Conservation (phyloP, 2,888 invertebrate genomes). For the Drosophila cracens region DNA sequence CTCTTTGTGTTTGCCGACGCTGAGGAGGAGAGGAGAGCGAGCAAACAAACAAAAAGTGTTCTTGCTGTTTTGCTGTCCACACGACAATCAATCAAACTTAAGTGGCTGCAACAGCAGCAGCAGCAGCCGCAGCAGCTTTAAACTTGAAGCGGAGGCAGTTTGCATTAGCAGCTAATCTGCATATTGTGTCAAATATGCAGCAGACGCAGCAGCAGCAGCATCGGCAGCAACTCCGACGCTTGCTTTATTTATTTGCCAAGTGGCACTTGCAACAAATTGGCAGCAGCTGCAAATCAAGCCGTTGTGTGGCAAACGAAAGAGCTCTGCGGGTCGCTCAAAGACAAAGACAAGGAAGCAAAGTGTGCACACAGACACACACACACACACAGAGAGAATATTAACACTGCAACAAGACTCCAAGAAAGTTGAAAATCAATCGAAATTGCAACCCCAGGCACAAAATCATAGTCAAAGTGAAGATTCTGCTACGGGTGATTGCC, state of each 20-base stretch:
- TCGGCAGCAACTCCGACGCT: slow-evolving; percentile 17
- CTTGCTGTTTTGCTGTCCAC: slow-evolving; percentile 22
- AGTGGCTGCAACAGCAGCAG: slow-evolving; percentile 49
- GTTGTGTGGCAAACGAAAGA: slow-evolving; percentile 30
- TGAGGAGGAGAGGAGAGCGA: neutral
- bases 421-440: slow-evolving; percentile 69
- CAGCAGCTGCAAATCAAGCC: slow-evolving; percentile 39
- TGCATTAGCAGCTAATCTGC: slow-evolving; percentile 77
- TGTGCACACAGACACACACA: neutral
- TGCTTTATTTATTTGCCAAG: slow-evolving; percentile 51
- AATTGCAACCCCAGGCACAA: slow-evolving; percentile 75
- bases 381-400: slow-evolving; percentile 4
- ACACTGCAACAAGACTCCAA: slow-evolving; percentile 33
- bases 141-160: slow-evolving; percentile 12
- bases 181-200: slow-evolving; percentile 69
- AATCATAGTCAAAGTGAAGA: slow-evolving; percentile 51
- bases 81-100: slow-evolving; percentile 76
- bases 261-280: slow-evolving; percentile 75
- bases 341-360: slow-evolving; percentile 14
- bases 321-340: slow-evolving; percentile 56
- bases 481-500: slow-evolving; percentile 77
- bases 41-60: neutral
- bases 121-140: slow-evolving; percentile 25
- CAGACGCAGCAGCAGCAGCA: slow-evolving; percentile 1
- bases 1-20: slow-evolving; percentile 6